phyloP scores from a whole-genome alignment of 2,888 invertebrate species.

The Eupithecia abbreviata region DNA sequence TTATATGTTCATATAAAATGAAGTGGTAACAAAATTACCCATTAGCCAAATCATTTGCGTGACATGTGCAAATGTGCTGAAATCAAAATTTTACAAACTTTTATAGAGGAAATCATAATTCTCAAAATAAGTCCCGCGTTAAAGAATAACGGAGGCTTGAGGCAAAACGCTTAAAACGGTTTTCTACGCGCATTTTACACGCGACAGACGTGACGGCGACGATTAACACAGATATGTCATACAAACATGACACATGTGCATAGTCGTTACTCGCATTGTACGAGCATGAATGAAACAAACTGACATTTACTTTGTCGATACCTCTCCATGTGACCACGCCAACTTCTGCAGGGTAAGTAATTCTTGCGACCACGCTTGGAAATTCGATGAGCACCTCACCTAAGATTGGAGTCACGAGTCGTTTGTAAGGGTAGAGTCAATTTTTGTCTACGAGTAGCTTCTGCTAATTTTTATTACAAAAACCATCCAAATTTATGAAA shows the following conservation, averaged over 20 bases:
- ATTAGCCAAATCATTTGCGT: no score
- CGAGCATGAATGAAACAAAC: neutral
- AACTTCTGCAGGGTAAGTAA: neutral
- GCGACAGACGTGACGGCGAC: constrained; percentile 30
- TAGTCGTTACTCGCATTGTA: constrained; percentile 3
- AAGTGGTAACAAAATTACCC: no score
- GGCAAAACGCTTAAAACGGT: constrained; percentile 40
- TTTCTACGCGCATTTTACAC: constrained; percentile 34
- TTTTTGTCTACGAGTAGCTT: neutral
- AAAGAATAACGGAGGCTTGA: constrained; percentile 38
- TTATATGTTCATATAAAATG: no score
- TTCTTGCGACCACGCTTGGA: neutral
- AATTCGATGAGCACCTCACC: neutral
- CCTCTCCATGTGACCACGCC: neutral
- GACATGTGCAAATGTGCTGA: neutral
- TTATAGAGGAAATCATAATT: neutral
- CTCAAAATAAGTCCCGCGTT: constrained; percentile 27
- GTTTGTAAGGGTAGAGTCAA: neutral
- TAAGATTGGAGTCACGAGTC: neutral
- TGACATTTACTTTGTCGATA: neutral
- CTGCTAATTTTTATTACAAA: neutral
- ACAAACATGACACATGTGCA: constrained; percentile 16
- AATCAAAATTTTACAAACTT: neutral
- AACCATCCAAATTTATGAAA: neutral
- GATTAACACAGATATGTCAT: constrained; percentile 27